Base-by-base conservation (phyloP, 2,797 vertebrate genomes). In the Naso thynnoides region DNA sequence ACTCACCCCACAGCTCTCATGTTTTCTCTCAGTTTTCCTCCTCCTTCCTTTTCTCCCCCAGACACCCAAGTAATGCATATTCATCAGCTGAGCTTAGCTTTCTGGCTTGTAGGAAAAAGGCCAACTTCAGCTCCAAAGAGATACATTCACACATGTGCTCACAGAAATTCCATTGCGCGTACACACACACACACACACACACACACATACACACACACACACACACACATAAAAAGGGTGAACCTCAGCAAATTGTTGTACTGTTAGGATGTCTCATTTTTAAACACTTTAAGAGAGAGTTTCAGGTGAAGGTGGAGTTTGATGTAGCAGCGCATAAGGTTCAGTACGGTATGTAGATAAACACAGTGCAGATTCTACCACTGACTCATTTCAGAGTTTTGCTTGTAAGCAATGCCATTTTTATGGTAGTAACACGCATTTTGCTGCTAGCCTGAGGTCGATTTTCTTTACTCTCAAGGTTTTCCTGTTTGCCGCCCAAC, bases 1-100 rank as follows among this genome's bases (percentile, higher is more conserved):
- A 90, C 78, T 86, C 77, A 84, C 70, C 75, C 70, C 18, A n/a
- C 76, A 82, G 77, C 72, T 61, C 85, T 84, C 42, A 36, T 87
- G 80, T 91, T 90, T 88, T 90, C 79, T 85, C 78, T 84, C 79
- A 76, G 79, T 79, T 85, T 86, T 79, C 69, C 61, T 83, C 67
- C 83, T 80, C 70, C 66, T 78, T 82, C 72, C 64, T 59, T 59
- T 75, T 83, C 66, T 76, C 69, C 66, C 65, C 73, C 62, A 67
- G 64, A 82, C 78, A 48, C 73, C 36, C 9, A 0, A 23, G 50
- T 85, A 49, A 77, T 89, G 69, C 80, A 88, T 88, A 89, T 90
- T 91, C 85, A 90, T 77, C 59, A 83, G 68, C 69, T 29, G 29
- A 75, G 68, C 72, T 77, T n/a, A 78, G 77, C 56, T 73, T 65